A percentile compares a stretch with the other conserved stretches of the same genome.
Conservation (phyloP, 2,797 vertebrate genomes). For the Silurus aristotelis region DNA sequence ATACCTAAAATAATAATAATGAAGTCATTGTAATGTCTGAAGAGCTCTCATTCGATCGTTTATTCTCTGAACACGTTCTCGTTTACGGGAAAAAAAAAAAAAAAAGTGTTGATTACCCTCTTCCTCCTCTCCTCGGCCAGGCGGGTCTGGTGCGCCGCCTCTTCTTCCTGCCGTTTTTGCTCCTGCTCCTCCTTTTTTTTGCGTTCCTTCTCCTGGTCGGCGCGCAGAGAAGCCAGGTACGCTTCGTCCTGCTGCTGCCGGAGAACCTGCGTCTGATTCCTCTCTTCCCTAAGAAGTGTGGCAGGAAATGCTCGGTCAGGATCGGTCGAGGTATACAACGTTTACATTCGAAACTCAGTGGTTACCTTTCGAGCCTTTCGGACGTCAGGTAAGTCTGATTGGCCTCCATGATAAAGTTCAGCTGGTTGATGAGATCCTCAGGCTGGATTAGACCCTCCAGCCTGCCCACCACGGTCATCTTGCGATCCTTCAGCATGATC, state of each 20-base stretch:
- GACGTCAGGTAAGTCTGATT: conserved; percentile 97
- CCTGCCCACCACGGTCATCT: conserved; percentile 96
- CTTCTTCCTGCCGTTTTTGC: conserved; percentile 87
- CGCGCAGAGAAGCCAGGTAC: conserved; percentile 88
- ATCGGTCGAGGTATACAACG: neutral
- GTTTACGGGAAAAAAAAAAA: too few relatives aligned
- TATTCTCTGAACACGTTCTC: too few relatives aligned
- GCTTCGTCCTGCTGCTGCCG: conserved; percentile 97
- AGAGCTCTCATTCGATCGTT: too few relatives aligned
- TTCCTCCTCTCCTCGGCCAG: conserved; percentile 89
- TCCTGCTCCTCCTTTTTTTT: conserved; percentile 93
- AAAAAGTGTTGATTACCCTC: conserved; percentile 73
- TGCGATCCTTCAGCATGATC: conserved; percentile 97
- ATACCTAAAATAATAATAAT: too few relatives aligned
- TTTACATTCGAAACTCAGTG: too few relatives aligned
- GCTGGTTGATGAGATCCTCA: conserved; percentile 94
- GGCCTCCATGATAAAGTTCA: conserved; percentile 97
- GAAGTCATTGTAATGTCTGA: too few relatives aligned
- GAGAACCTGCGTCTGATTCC: conserved; percentile 96
- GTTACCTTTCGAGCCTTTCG: conserved; percentile 88
- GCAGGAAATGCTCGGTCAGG: neutral
- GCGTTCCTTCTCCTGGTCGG: conserved; percentile 96
- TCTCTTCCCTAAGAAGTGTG: conserved; percentile 83
- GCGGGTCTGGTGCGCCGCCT: conserved; percentile 85
- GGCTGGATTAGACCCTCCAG: conserved; percentile 95